These are phyloP conservation scores for Dolomedes plantarius DNA, from an alignment of 2,888 invertebrate genomes.

Conservation along the genomic window DNA sequence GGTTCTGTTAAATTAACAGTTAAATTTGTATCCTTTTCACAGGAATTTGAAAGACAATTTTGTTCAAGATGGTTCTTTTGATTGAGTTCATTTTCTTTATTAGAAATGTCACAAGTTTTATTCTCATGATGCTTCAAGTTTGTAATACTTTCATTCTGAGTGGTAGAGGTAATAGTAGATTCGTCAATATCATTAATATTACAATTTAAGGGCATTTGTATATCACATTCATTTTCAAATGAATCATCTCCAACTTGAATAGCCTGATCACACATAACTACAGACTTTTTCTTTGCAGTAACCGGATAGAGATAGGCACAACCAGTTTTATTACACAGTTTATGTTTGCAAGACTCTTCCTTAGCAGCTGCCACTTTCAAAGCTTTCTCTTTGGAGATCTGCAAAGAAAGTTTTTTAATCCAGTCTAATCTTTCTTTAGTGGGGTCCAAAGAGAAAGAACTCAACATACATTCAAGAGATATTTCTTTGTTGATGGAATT, in stretches of 20 bases:
- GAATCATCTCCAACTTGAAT: conserved; percentile 63
- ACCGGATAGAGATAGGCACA: conserved; percentile 15
- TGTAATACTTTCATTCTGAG: not conserved
- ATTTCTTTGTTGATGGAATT: conserved; percentile 80
- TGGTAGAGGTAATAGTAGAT: not conserved
- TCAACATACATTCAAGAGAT: conserved; percentile 84
- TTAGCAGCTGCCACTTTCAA: conserved; percentile 2
- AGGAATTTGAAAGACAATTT: not conserved
- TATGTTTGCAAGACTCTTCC: conserved; percentile 24
- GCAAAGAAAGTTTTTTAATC: conserved; percentile 76
- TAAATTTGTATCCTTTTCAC: not conserved
- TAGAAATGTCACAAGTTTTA: not conserved
- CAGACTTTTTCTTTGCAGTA: conserved; percentile 27
- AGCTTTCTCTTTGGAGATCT: conserved; percentile 60
- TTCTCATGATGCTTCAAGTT: too few species aligned
- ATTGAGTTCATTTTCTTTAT: not conserved
- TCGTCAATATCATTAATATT: not conserved
- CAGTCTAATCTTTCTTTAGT: conserved; percentile 81
- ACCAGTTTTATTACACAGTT: conserved; percentile 28
- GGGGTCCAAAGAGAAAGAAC: conserved; percentile 86
- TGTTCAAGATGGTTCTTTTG: not conserved
- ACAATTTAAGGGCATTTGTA: not conserved
- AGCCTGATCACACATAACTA: conserved; percentile 61
- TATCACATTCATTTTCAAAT: conserved; percentile 10
- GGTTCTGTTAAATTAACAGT: too few species aligned